phyloP scores from a whole-genome alignment of 2,113 vertebrate genomes.

The Jacana jacana region DNA sequence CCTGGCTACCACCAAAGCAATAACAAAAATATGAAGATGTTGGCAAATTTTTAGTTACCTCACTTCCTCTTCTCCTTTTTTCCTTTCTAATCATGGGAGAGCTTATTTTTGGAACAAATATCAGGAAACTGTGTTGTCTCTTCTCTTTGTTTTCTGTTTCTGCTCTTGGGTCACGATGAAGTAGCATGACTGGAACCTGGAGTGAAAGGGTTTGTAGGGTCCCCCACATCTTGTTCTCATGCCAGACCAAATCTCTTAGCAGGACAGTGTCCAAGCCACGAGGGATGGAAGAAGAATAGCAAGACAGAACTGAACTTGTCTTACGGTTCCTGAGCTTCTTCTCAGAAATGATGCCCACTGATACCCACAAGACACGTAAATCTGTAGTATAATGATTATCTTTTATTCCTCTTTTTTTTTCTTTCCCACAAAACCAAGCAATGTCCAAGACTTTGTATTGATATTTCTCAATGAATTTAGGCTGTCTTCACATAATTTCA shows the following conservation, averaged over 20 bases:
- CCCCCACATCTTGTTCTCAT: background rate
- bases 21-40: background rate
- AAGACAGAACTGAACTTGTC: background rate
- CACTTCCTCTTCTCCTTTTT: conserved; percentile 3
- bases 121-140: background rate
- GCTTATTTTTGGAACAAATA: background rate
- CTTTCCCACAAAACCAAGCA: background rate
- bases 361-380: background rate
- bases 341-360: background rate
- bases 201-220: background rate
- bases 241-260: background rate
- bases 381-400: background rate
- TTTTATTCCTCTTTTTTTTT: background rate
- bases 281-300: background rate
- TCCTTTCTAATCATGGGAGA: background rate
- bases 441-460: background rate
- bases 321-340: background rate
- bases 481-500: background rate
- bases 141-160: background rate
- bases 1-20: conserved; percentile 2
- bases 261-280: too few relatives aligned
- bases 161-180: background rate
- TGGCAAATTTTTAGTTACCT: background rate
- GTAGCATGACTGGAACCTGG: background rate
- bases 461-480: background rate